Percentiles rank a stretch among this genome's conserved stretches.
These are phyloP conservation scores for Tupaia tana DNA, from an alignment of 2,113 vertebrate genomes.

Conservation along the genomic window DNA sequence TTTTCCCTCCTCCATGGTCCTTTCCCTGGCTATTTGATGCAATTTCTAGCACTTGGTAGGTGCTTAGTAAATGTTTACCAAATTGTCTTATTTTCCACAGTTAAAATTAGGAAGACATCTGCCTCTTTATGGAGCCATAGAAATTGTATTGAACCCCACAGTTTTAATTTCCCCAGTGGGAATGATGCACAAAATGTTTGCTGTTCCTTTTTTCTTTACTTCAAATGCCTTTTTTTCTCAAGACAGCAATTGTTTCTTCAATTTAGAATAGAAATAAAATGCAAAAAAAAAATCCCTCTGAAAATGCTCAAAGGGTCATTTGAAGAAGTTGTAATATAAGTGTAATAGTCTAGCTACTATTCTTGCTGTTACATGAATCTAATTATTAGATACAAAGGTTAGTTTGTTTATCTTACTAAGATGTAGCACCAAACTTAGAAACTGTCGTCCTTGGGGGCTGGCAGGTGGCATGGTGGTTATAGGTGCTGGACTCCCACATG, in stretches of 20 bases:
- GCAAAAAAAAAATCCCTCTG: background rate
- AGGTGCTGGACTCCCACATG: too few species aligned
- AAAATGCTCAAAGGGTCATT: background rate
- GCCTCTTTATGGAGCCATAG: background rate
- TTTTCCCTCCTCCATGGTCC: background rate
- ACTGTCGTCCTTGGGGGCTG: background rate
- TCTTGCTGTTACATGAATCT: background rate
- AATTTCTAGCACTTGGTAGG: background rate
- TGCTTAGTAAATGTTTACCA: background rate
- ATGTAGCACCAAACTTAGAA: background rate
- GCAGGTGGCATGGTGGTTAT: too few species aligned
- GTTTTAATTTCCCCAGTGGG: background rate
- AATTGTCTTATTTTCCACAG: background rate
- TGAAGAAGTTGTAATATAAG: background rate
- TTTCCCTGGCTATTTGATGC: background rate
- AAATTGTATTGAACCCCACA: background rate
- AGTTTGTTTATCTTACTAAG: conserved; percentile 28
- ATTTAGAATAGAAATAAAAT: conserved; percentile 48
- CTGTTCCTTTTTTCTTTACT: background rate
- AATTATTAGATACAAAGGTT: background rate
- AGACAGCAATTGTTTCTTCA: background rate
- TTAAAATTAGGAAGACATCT: background rate
- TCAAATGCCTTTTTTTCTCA: background rate
- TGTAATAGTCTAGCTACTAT: background rate
- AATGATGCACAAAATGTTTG: background rate